A percentile compares a stretch with the other conserved stretches of the same genome.
Conservation (phyloP, 2,888 invertebrate genomes). For the Oxytorus armatus region DNA sequence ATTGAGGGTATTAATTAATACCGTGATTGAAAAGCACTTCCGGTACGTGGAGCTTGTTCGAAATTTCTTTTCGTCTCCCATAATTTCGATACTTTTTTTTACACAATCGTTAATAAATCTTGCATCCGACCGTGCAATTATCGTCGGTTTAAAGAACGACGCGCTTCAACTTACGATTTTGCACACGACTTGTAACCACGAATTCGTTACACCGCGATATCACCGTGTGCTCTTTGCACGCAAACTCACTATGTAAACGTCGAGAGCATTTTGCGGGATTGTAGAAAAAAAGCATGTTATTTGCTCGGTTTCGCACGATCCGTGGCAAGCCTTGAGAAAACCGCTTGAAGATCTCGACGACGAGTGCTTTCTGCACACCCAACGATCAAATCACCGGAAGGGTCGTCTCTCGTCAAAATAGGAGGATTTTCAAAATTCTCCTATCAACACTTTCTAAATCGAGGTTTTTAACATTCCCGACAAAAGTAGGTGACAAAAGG, state of each 20-base stretch:
- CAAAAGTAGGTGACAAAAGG: no score
- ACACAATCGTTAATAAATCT: not conserved
- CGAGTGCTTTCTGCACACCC: constrained; percentile 21
- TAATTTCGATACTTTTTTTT: constrained; percentile 20
- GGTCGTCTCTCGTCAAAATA: no score
- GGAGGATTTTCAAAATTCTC: no score
- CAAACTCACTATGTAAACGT: constrained; percentile 49
- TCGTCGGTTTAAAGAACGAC: constrained; percentile 38
- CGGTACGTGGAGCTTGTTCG: constrained; percentile 25
- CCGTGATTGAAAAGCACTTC: constrained; percentile 33
- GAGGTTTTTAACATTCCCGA: no score
- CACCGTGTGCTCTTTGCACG: constrained; percentile 11
- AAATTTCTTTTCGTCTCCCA: constrained; percentile 1
- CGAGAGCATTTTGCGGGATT: constrained; percentile 35
- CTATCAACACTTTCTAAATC: no score
- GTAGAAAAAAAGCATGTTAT: constrained; percentile 46
- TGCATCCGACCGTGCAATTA: constrained; percentile 24
- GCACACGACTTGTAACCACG: constrained; percentile 68
- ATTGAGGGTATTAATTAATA: not conserved
- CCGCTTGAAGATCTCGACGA: constrained; percentile 25
- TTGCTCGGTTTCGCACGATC: constrained; percentile 69
- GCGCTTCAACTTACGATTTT: constrained; percentile 54
- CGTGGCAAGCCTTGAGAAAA: constrained; percentile 62
- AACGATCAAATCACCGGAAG: constrained; percentile 18
- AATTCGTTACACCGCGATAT: constrained; percentile 64